phyloP scores from a whole-genome alignment of 2,888 invertebrate genomes.

The Smittia sp. region DNA sequence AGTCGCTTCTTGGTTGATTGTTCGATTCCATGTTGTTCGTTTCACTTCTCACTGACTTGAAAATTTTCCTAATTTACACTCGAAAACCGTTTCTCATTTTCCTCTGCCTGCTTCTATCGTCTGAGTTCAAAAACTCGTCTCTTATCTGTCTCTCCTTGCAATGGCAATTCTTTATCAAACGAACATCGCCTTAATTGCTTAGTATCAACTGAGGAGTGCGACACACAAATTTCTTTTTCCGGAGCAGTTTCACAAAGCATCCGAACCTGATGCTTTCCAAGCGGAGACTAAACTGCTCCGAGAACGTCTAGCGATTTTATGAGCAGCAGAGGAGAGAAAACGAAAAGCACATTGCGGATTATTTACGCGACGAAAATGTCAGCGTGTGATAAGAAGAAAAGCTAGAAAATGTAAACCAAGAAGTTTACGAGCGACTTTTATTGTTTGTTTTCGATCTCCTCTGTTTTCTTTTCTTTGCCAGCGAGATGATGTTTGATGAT shows the following conservation, averaged over 20 bases:
- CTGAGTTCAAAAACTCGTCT: background rate
- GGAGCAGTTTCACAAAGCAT: background rate
- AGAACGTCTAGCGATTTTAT: background rate
- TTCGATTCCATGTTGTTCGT: slow-evolving; percentile 4
- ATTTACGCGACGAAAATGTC: background rate
- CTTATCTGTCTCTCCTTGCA: background rate
- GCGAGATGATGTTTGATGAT: too few relatives aligned
- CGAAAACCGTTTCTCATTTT: background rate
- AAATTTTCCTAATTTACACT: background rate
- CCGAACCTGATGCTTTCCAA: background rate
- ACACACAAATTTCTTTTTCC: background rate
- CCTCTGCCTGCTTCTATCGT: background rate
- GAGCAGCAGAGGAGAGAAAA: background rate
- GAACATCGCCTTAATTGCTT: background rate
- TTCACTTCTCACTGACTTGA: background rate
- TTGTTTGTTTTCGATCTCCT: too few relatives aligned
- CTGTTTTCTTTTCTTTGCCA: background rate
- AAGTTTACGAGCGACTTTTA: too few relatives aligned
- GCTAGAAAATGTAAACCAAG: too few relatives aligned
- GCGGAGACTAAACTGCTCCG: background rate
- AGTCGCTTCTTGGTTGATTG: slow-evolving; percentile 9
- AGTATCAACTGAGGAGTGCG: background rate
- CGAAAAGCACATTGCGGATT: background rate
- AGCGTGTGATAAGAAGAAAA: too few relatives aligned
- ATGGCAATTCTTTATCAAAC: background rate